phyloP scores from a whole-genome alignment of 2,113 vertebrate genomes.

The Siniperca knerii region DNA sequence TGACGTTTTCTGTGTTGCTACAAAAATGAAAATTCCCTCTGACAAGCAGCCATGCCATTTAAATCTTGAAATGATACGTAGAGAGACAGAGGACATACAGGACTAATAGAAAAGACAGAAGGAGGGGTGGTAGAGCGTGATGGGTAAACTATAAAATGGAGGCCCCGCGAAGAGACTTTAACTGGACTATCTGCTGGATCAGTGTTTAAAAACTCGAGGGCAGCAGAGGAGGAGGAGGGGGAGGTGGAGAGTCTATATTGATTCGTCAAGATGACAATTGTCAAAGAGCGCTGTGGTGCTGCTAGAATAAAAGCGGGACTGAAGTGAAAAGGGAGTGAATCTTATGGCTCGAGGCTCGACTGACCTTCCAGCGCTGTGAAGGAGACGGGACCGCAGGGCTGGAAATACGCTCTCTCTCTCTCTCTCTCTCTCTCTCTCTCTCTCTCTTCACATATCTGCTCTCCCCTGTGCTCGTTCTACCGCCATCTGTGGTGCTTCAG shows the following conservation, averaged over 20 bases:
- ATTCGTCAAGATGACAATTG: constrained; percentile 80
- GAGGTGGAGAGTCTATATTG: constrained; percentile 70
- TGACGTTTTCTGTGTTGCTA: not conserved
- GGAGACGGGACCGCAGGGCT: constrained; percentile 65
- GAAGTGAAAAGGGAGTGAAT: constrained; percentile 65
- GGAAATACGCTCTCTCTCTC: constrained; percentile 48
- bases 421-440: constrained; percentile 43
- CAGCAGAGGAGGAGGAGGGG: constrained; percentile 3
- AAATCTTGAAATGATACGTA: constrained; percentile 15
- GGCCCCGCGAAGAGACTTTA: constrained; percentile 54
- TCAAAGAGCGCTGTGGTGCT: constrained; percentile 66
- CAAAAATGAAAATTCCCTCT: not conserved
- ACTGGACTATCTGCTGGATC: constrained; percentile 61
- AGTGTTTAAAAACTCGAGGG: constrained; percentile 73
- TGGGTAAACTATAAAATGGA: constrained; percentile 49
- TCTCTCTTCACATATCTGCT: constrained; percentile 32
- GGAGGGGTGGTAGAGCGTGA: constrained; percentile 18
- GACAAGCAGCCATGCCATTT: constrained; percentile 22
- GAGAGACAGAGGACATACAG: constrained; percentile 22
- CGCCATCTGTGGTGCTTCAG: constrained; percentile 54
- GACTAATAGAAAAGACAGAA: constrained; percentile 23
- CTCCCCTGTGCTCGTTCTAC: constrained; percentile 49
- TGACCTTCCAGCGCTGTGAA: constrained; percentile 81
- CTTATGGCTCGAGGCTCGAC: constrained; percentile 62
- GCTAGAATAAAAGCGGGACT: constrained; percentile 66